Conservation (phyloP, 1,140 invertebrate genomes). For the Diabrotica undecimpunctata region DNA sequence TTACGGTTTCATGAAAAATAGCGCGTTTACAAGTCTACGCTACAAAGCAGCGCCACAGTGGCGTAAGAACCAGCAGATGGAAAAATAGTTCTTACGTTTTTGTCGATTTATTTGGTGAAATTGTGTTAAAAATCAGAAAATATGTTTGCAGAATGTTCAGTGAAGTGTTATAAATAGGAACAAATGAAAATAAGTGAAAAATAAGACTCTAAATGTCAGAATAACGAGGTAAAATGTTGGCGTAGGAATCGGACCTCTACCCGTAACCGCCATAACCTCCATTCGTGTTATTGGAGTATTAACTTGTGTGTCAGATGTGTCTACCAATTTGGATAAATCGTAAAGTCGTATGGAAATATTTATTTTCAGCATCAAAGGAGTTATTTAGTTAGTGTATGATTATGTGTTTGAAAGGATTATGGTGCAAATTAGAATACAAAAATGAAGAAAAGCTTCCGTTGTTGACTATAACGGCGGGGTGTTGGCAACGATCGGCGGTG, state of each 20-base stretch:
- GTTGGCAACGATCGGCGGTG: conserved; percentile 51
- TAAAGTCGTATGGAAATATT: conserved; percentile 46
- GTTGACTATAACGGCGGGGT: conserved; percentile 48
- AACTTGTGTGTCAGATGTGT: conserved; percentile 62
- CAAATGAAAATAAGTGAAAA: conserved; percentile 2
- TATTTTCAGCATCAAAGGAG: conserved; percentile 44
- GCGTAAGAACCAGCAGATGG: conserved; percentile 35
- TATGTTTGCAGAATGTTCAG: conserved; percentile 12
- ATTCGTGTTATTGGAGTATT: conserved; percentile 65
- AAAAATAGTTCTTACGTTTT: conserved; percentile 40
- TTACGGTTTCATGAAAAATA: conserved; percentile 33
- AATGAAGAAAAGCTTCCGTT: conserved; percentile 50
- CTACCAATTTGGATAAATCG: conserved; percentile 57
- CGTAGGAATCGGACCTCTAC: conserved; percentile 58
- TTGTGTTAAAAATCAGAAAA: conserved; percentile 14
- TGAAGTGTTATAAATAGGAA: conserved; percentile 10
- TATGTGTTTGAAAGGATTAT: conserved; percentile 49
- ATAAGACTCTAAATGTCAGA: conserved; percentile 15
- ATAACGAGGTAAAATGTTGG: conserved; percentile 37
- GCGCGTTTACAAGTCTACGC: conserved; percentile 39
- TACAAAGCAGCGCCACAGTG: conserved; percentile 38
- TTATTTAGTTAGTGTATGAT: conserved; percentile 53
- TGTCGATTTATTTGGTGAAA: conserved; percentile 12
- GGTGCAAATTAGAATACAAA: conserved; percentile 41
- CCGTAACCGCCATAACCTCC: conserved; percentile 67